Evolutionary conservation across 2,113 vertebrate genomes (phyloP).

Genomic region (Ivindomyrus marchei): DNA sequence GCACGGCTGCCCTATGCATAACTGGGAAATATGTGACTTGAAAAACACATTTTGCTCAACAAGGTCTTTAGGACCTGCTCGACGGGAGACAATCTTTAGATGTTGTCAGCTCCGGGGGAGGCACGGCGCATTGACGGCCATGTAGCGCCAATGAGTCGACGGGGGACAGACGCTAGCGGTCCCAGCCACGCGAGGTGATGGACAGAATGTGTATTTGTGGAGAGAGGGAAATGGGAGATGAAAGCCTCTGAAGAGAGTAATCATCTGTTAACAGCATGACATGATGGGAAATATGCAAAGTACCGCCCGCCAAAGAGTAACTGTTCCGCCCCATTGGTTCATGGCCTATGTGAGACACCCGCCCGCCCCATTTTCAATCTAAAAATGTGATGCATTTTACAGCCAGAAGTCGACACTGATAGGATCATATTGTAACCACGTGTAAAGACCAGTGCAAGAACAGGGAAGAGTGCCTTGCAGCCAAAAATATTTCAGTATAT

Average conservation of each 20-base stretch:
- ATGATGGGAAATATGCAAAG: conserved; percentile 70
- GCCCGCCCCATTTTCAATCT: conserved; percentile 45
- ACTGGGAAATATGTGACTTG: background rate
- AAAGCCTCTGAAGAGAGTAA: conserved; percentile 62
- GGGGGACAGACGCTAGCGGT: background rate
- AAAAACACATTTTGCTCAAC: background rate
- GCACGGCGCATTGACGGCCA: conserved; percentile 36
- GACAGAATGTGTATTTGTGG: conserved; percentile 36
- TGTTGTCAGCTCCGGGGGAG: conserved; percentile 45
- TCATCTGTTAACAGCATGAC: conserved; percentile 67
- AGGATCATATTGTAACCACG: conserved; percentile 2
- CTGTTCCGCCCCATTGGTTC: conserved; percentile 61
- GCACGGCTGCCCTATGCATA: background rate
- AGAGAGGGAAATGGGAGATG: conserved; percentile 44
- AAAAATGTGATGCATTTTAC: conserved; percentile 46
- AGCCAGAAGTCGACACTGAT: conserved; percentile 9
- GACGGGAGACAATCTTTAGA: conserved; percentile 46
- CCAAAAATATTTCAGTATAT: background rate
- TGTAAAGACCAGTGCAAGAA: background rate
- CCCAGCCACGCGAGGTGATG: conserved; percentile 11
- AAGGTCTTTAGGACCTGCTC: conserved; percentile 21
- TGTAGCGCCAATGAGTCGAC: conserved; percentile 29
- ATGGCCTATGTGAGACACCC: conserved; percentile 44
- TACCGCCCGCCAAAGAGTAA: conserved; percentile 50
- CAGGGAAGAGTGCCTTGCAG: background rate